Conservation (phyloP, 2,888 invertebrate species). For the Leucozona laternaria region DNA sequence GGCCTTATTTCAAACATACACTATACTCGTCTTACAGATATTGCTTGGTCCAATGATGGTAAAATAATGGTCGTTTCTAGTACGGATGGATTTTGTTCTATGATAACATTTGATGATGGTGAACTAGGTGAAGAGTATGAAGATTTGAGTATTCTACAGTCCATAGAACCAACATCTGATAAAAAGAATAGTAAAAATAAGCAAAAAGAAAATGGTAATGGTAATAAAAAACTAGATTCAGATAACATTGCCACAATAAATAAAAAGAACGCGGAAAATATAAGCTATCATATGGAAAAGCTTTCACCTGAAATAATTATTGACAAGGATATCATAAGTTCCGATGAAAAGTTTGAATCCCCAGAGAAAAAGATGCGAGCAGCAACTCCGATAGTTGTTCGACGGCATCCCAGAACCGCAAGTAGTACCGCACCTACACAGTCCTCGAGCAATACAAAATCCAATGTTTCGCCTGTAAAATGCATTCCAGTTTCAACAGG, state of each 20-base stretch:
- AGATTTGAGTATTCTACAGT: slow-evolving; percentile 80
- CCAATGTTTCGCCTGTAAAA: neutral
- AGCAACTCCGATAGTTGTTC: slow-evolving; percentile 82
- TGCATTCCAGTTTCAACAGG: slow-evolving; percentile 37
- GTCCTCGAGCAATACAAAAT: neutral
- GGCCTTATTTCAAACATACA: slow-evolving; percentile 93
- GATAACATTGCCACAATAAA: neutral
- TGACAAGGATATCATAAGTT: slow-evolving; percentile 81
- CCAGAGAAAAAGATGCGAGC: slow-evolving; percentile 81
- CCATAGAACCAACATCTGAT: slow-evolving; percentile 77
- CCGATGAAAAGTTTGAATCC: slow-evolving; percentile 82
- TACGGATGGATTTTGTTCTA: slow-evolving; percentile 95
- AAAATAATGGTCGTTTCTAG: slow-evolving; percentile 90
- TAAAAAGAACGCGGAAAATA: slow-evolving; percentile 16
- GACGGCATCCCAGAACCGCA: slow-evolving; percentile 81
- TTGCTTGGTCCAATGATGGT: slow-evolving; percentile 95
- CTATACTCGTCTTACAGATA: slow-evolving; percentile 93
- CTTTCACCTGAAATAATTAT: slow-evolving; percentile 77
- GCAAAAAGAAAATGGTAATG: slow-evolving; percentile 76
- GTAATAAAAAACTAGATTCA: neutral
- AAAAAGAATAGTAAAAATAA: slow-evolving; percentile 76
- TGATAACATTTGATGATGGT: slow-evolving; percentile 89
- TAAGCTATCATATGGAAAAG: slow-evolving; percentile 62
- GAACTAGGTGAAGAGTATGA: slow-evolving; percentile 88
- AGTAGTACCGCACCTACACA: slow-evolving; percentile 64